Percentiles rank a stretch among this genome's conserved stretches.
Evolutionary conservation across 1,140 invertebrate species (phyloP).

Genomic region (Lepidurus couesii): DNA sequence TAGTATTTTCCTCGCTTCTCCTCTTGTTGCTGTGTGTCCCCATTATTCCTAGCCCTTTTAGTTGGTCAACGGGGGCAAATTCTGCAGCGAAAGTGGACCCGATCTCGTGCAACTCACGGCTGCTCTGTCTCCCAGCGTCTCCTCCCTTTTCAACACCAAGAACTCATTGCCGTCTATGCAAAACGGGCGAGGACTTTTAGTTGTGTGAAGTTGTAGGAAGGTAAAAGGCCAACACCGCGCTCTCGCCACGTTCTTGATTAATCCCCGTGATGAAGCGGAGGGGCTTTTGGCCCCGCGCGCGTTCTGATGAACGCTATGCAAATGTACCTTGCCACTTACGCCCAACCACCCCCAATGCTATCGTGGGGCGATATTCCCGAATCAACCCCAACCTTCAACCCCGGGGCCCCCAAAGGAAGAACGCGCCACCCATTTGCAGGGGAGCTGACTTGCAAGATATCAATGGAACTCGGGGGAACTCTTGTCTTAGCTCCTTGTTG

Average conservation of each 20-base stretch:
- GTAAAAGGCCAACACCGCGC: neutral
- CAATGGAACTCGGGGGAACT: conserved; percentile 17
- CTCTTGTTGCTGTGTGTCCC: neutral
- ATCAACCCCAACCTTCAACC: neutral
- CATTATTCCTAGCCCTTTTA: neutral
- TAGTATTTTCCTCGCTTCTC: neutral
- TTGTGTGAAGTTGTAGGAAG: conserved; percentile 16
- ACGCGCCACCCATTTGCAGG: neutral
- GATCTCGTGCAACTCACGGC: too few species aligned
- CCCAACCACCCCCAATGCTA: neutral
- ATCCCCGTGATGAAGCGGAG: neutral
- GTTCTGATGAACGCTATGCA: conserved; percentile 21
- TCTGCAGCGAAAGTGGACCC: neutral
- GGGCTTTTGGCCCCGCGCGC: conserved; percentile 8
- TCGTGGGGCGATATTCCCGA: conserved; percentile 11
- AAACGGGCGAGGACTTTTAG: neutral
- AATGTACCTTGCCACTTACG: conserved; percentile 11
- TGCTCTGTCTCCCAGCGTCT: neutral
- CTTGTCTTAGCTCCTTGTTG: conserved; percentile 19
- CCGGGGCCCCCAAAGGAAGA: neutral
- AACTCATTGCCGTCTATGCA: conserved; percentile 5
- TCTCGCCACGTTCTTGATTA: conserved; percentile 21
- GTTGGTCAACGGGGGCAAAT: conserved; percentile 2
- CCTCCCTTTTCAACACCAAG: neutral
- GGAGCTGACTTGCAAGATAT: conserved; percentile 9